These are phyloP conservation scores for Pentamera pediparva DNA, from an alignment of 53 echinoderm and acorn worm genomes.

Conservation along the genomic window DNA sequence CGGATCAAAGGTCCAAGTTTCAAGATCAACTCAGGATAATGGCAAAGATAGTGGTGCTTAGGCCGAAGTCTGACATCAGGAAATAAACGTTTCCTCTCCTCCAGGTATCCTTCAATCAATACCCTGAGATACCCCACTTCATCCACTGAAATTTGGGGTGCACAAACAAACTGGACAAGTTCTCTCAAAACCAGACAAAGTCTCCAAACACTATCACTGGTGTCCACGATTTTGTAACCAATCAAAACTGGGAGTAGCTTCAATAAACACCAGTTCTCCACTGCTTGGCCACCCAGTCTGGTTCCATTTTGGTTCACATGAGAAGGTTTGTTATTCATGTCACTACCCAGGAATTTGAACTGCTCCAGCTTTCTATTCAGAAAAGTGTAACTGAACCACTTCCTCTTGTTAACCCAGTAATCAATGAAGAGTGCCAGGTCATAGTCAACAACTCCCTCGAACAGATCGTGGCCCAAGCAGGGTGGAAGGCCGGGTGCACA, in stretches of 20 bases:
- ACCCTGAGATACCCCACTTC: slow-evolving; percentile 30
- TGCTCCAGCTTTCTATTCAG: background rate
- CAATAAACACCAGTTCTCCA: background rate
- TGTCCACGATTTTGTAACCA: background rate
- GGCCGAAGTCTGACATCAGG: slow-evolving; percentile 38
- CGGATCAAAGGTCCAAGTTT: slow-evolving; percentile 53
- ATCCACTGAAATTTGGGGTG: background rate
- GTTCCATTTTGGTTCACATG: background rate
- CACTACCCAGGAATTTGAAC: background rate
- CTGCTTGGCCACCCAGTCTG: background rate
- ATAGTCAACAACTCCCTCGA: background rate
- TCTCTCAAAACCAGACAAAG: background rate
- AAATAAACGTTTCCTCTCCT: slow-evolving; percentile 28
- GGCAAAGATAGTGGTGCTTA: slow-evolving; percentile 50
- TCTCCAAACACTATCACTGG: background rate
- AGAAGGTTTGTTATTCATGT: background rate
- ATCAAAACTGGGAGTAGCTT: background rate
- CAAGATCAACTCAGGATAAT: slow-evolving; percentile 40
- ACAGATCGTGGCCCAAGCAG: background rate
- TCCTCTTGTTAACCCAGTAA: background rate
- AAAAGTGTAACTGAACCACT: background rate
- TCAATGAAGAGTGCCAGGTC: slow-evolving; percentile 3
- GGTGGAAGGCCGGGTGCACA: background rate
- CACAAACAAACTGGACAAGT: background rate
- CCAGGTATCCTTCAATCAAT: slow-evolving; percentile 35